phyloP scores from a whole-genome alignment of 2,888 invertebrate genomes.

The Lasioglossum morio region DNA sequence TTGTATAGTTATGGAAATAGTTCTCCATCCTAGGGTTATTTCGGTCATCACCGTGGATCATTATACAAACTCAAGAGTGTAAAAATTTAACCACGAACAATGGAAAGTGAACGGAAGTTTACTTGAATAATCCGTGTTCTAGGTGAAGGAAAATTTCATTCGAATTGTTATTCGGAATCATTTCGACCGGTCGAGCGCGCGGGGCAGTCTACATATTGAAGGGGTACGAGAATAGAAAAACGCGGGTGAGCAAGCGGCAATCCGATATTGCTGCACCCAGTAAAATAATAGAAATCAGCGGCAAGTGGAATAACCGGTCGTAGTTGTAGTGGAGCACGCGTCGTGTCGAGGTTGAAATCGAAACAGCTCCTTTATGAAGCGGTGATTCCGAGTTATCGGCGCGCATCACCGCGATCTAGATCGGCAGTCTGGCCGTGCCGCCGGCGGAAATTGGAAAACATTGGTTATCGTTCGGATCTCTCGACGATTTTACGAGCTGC shows the following conservation, averaged over 20 bases:
- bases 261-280: neutral
- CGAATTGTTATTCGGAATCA: neutral
- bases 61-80: neutral
- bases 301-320: slow-evolving; percentile 8
- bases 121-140: neutral
- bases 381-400: slow-evolving; percentile 49
- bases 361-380: slow-evolving; percentile 57
- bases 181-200: neutral
- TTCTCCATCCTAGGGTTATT: no score
- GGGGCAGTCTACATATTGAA: neutral
- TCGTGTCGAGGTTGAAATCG: slow-evolving; percentile 26
- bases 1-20: no score
- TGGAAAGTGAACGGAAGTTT: neutral
- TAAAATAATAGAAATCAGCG: slow-evolving; percentile 3
- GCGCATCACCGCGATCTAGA: slow-evolving; percentile 59
- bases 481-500: slow-evolving; percentile 71
- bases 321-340: neutral
- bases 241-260: neutral
- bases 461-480: slow-evolving; percentile 69
- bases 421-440: slow-evolving; percentile 37
- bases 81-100: neutral
- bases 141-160: neutral
- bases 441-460: slow-evolving; percentile 76
- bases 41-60: no score
- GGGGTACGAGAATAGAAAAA: neutral